Evolutionary conservation across 2,888 invertebrate species (phyloP), one percentile per base, ranked within the genome.

Genomic region (Melinaea menophilus): DNA sequence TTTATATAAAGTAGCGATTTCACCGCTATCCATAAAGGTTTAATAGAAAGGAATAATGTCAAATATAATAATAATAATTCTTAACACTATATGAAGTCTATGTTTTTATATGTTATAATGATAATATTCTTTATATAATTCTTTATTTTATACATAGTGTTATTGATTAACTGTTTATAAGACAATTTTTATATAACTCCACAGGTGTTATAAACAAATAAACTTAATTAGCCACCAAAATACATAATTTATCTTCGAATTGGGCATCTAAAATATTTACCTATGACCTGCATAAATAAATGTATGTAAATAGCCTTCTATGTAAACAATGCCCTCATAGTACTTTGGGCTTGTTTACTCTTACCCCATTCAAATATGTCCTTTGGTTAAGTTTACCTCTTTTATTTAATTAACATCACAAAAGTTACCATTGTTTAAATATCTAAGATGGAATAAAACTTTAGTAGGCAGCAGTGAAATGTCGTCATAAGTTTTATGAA

Each of bases 331-430:
- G 31, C 51, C 51, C 51, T 51, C 31, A 51, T 11, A 31, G 31
- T 51, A 31, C 22, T 31, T 51, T 31, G 51, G 3, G 41, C 11
- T 41, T 41, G 41, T 41, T 51, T 9, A 51, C 48, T 31, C 31
- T 51, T 51, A 51, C 31, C 51, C 51, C 11, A 51, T 31, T 31
- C 51, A 51, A 51, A 51, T 7, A 51, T 31, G 51, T 31, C 51
- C 22, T 51, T 31, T 51, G 51, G 11, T 51, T 51, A 7, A 31
- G 51, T 51, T 31, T 31, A 37, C 37, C 37, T 9, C 41, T 41
- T 11, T 51, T 31, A 51, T 31, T 31, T 51, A 51, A 51, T 31
- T 41, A 41, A 41, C 9, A 9, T 9, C 31, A 3, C n/a, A 13
- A 22, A 48, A 48, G 22, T 13, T 48, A 48, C 48, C 13, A 13